phyloP scores from a whole-genome alignment of 1,140 invertebrate genomes.

The Pectinophora gossypiella region DNA sequence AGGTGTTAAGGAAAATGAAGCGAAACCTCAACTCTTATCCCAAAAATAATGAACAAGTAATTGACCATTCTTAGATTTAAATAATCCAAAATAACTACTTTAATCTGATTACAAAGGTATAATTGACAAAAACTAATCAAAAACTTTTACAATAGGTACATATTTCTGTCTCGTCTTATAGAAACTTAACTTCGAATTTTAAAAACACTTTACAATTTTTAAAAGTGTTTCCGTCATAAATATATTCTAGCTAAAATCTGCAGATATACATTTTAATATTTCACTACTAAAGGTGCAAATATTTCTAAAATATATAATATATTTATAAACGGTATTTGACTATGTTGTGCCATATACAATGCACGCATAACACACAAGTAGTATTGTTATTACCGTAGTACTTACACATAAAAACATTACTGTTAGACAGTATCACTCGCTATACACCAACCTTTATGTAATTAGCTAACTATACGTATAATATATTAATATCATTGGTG shows the following conservation, averaged over 20 bases:
- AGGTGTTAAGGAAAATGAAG: slow-evolving; percentile 22
- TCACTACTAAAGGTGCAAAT: slow-evolving; percentile 72
- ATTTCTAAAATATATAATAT: slow-evolving; percentile 73
- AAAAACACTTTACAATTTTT: slow-evolving; percentile 21
- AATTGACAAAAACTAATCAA: slow-evolving; percentile 72
- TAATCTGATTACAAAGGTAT: slow-evolving; percentile 65
- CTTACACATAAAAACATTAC: slow-evolving; percentile 65
- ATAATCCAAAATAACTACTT: slow-evolving; percentile 69
- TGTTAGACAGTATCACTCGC: slow-evolving; percentile 65
- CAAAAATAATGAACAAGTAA: slow-evolving; percentile 62
- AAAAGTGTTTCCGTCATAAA: slow-evolving; percentile 35
- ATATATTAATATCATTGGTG: slow-evolving; percentile 51
- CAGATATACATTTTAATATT: slow-evolving; percentile 67
- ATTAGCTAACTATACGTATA: slow-evolving; percentile 49
- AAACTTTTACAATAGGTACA: slow-evolving; percentile 45
- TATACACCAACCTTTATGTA: slow-evolving; percentile 59
- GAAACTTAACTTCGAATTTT: slow-evolving; percentile 39
- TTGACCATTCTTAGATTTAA: slow-evolving; percentile 72
- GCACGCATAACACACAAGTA: slow-evolving; percentile 60
- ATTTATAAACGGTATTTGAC: slow-evolving; percentile 61
- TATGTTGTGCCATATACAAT: slow-evolving; percentile 68
- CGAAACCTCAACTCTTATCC: slow-evolving; percentile 31
- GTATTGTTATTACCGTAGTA: slow-evolving; percentile 40
- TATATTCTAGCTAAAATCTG: slow-evolving; percentile 61
- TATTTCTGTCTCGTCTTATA: slow-evolving; percentile 41